Conservation (phyloP, 1,140 invertebrate genomes). For the Brachystomella parvula region DNA sequence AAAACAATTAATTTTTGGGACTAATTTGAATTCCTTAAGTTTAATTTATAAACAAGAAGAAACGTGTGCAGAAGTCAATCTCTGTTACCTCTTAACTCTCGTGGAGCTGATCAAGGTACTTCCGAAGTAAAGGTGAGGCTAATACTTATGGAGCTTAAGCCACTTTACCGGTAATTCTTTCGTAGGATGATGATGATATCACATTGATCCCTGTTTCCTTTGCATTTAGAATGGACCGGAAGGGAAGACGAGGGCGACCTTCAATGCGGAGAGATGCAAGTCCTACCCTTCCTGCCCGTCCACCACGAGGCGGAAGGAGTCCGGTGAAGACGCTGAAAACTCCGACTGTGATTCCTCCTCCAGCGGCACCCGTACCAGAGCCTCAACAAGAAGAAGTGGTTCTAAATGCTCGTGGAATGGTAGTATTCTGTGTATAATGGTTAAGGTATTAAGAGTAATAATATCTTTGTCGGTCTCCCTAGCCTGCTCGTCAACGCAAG, state of each 20-base stretch:
- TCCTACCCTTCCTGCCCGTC: neutral
- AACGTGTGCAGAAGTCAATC: too few relatives aligned
- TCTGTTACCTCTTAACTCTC: too few relatives aligned
- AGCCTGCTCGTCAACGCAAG: constrained; percentile 77
- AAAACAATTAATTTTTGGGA: too few relatives aligned
- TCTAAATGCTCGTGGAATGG: constrained; percentile 72
- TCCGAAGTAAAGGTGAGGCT: too few relatives aligned
- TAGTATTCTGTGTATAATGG: constrained; percentile 23
- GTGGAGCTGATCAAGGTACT: too few relatives aligned
- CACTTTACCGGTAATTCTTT: too few relatives aligned
- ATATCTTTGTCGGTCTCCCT: constrained; percentile 29
- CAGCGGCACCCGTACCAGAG: constrained; percentile 13
- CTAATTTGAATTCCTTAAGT: too few relatives aligned
- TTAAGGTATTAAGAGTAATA: neutral
- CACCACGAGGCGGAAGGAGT: neutral
- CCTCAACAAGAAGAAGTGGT: constrained; percentile 45
- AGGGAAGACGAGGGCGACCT: neutral
- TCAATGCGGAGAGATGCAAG: neutral
- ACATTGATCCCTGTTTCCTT: too few relatives aligned
- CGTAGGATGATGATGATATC: too few relatives aligned
- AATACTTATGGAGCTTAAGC: too few relatives aligned
- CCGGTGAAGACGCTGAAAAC: neutral
- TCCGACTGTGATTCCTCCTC: neutral
- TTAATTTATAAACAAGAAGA: too few relatives aligned
- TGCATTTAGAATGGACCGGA: neutral